Percentiles rank a stretch among this genome's conserved stretches.
Evolutionary conservation across 2,797 vertebrate genomes (phyloP).

Genomic region (Nothura maculosa): DNA sequence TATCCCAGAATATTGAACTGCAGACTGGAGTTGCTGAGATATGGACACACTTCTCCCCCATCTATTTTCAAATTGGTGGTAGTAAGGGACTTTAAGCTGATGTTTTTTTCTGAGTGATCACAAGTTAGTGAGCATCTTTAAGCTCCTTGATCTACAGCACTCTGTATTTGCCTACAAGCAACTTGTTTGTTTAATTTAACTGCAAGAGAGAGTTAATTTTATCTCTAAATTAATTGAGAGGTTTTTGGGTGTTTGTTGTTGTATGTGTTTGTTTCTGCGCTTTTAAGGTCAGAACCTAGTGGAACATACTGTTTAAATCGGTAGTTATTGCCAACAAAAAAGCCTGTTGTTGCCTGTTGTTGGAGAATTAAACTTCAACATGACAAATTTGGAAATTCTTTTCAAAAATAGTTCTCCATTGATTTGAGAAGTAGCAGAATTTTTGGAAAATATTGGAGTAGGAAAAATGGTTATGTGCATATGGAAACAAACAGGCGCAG

Average conservation of each 20-base stretch:
- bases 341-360: too few relatives aligned
- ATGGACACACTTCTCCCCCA: neutral
- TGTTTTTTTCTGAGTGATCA: neutral
- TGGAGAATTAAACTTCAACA: neutral
- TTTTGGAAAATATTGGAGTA: neutral
- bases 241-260: too few relatives aligned
- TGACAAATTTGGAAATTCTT: neutral
- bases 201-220: neutral
- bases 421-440: neutral
- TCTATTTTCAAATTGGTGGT: neutral
- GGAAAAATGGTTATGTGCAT: neutral
- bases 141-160: neutral
- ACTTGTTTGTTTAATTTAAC: neutral
- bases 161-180: too few relatives aligned
- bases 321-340: neutral
- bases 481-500: neutral
- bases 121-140: neutral
- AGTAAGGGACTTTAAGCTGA: neutral
- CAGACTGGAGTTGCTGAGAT: neutral
- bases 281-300: neutral
- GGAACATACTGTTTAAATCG: neutral
- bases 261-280: too few relatives aligned
- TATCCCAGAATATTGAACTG: neutral
- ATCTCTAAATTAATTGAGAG: neutral
- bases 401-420: neutral